These are phyloP conservation scores for Brachirus orientalis DNA, from an alignment of 2,113 vertebrate species.

Conservation along the genomic window DNA sequence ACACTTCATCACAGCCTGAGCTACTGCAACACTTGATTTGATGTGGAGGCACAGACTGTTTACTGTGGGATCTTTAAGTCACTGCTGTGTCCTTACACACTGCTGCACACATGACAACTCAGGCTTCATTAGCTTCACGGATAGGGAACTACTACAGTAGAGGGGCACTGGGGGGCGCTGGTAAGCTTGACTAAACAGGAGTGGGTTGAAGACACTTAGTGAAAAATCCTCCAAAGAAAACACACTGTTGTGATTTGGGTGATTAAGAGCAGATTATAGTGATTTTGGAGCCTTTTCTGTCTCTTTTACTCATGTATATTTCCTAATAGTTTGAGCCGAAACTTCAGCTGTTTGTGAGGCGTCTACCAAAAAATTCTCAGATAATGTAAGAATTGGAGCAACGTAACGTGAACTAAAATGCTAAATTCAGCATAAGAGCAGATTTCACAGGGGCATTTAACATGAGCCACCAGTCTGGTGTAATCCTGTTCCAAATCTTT, in stretches of 20 bases:
- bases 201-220: not conserved
- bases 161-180: not conserved
- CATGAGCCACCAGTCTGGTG: not conserved
- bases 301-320: not conserved
- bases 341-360: not conserved
- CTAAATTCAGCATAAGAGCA: not conserved
- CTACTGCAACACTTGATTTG: not conserved
- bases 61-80: slow-evolving; percentile 4
- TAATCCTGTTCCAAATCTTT: too few species aligned
- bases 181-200: not conserved
- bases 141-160: not conserved
- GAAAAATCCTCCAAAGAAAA: slow-evolving; percentile 4
- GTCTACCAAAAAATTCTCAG: not conserved
- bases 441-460: not conserved
- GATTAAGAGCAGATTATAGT: not conserved
- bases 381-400: not conserved
- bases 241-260: not conserved
- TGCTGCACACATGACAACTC: not conserved
- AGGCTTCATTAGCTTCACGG: not conserved
- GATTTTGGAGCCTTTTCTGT: not conserved
- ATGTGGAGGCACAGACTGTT: not conserved
- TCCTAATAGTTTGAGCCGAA: not conserved
- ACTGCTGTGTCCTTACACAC: not conserved
- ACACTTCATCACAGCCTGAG: not conserved
- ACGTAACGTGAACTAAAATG: not conserved